A percentile compares a stretch with the other conserved stretches of the same genome.
Evolutionary conservation across 35 echinoderm and acorn worm species (phyloP).

Genomic region (Chiridota heheva): DNA sequence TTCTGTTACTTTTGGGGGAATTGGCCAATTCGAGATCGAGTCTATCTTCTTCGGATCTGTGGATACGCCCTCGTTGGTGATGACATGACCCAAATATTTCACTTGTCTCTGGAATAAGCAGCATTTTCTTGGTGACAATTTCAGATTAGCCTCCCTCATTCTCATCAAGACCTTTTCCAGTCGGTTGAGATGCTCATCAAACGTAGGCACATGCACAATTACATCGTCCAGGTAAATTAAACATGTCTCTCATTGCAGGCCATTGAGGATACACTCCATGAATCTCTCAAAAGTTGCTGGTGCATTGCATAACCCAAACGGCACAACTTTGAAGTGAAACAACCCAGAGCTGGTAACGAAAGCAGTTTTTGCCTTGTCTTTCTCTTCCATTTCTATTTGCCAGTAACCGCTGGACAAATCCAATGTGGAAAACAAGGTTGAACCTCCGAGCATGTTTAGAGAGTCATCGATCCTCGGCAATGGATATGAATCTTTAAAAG

Average conservation of each 20-base stretch:
- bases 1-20: conserved; percentile 24
- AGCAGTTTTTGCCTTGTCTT: too few relatives aligned
- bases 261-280: conserved; percentile 6
- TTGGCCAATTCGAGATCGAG: conserved; percentile 36
- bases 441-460: too few relatives aligned
- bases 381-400: too few relatives aligned
- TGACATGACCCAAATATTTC: conserved; percentile 40
- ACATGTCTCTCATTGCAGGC: conserved; percentile 6
- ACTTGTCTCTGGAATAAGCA: conserved; percentile 25
- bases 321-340: too few relatives aligned
- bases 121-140: conserved; percentile 57
- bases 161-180: background rate
- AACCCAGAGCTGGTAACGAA: too few relatives aligned
- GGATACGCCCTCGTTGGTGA: conserved; percentile 15
- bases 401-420: too few relatives aligned
- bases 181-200: background rate
- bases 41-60: conserved; percentile 40
- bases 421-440: too few relatives aligned
- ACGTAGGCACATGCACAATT: background rate
- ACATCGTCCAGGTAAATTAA: conserved; percentile 37
- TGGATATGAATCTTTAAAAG: too few relatives aligned
- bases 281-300: conserved; percentile 3
- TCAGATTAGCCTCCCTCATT: conserved; percentile 7
- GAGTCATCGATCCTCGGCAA: too few relatives aligned
- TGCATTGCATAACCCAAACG: conserved; percentile 3